Percentiles rank a stretch among this genome's conserved stretches.
Conservation (phyloP, 2,113 vertebrate species). For the Vulpes lagopus region DNA sequence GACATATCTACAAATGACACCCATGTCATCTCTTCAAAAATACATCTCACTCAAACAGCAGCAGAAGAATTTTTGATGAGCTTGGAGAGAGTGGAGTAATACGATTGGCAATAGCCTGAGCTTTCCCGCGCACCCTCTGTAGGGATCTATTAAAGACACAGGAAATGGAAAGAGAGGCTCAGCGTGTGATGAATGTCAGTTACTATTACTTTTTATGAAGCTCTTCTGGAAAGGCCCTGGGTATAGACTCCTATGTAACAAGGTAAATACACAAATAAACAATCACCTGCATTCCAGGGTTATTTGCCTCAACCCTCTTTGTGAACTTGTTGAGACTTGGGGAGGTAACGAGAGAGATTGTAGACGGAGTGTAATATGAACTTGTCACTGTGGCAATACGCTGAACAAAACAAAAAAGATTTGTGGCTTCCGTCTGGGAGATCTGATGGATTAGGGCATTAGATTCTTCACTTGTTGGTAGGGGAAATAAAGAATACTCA, state of each 20-base stretch:
- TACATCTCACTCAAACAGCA: not conserved
- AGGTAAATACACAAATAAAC: slow-evolving; percentile 65
- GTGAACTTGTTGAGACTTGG: slow-evolving; percentile 60
- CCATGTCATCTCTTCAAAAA: slow-evolving; percentile 57
- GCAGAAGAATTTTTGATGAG: slow-evolving; percentile 31
- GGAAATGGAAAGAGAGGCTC: slow-evolving; percentile 67
- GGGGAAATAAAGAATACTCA: not conserved
- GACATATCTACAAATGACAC: not conserved
- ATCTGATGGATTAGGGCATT: slow-evolving; percentile 40
- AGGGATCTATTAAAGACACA: slow-evolving; percentile 69
- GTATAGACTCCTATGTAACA: not conserved
- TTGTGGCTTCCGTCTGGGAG: slow-evolving; percentile 61
- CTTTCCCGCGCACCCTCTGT: slow-evolving; percentile 6
- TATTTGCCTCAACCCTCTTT: not conserved
- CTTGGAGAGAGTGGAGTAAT: slow-evolving; percentile 16
- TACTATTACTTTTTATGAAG: slow-evolving; percentile 70
- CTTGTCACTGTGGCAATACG: not conserved
- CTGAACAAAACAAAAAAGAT: slow-evolving; percentile 53
- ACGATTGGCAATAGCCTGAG: not conserved
- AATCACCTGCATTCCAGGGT: not conserved
- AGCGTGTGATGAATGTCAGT: slow-evolving; percentile 56
- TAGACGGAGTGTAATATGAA: not conserved
- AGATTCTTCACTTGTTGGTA: not conserved
- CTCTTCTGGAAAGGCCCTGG: slow-evolving; percentile 65
- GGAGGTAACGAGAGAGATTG: slow-evolving; percentile 29